Evolutionary conservation across 2,888 invertebrate species (phyloP).

Genomic region (Panorpa germanica): DNA sequence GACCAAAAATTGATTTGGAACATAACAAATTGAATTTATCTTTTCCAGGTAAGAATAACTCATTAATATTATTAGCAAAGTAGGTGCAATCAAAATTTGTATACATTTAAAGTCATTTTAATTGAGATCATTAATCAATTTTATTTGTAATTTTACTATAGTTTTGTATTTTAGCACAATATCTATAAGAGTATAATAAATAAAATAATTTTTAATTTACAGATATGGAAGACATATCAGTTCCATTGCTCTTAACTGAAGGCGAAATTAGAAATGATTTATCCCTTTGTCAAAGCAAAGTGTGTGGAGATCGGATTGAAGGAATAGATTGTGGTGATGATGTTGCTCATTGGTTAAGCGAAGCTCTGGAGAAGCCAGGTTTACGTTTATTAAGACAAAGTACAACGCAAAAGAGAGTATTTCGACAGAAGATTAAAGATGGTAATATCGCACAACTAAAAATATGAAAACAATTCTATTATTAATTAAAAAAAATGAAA

Average conservation of each 20-base stretch:
- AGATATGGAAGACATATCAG: slow-evolving; percentile 31
- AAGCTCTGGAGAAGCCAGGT: slow-evolving; percentile 46
- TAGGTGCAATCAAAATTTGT: slow-evolving; percentile 10
- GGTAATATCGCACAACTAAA: slow-evolving; percentile 16
- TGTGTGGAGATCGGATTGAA: slow-evolving; percentile 64
- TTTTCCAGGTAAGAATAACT: slow-evolving; percentile 33
- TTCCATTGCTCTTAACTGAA: slow-evolving; percentile 28
- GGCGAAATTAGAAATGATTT: slow-evolving; percentile 19
- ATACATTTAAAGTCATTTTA: slow-evolving; percentile 7
- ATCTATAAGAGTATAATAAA: neutral
- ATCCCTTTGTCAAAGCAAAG: slow-evolving; percentile 54
- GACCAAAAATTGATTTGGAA: slow-evolving; percentile 47
- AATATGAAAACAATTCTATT: slow-evolving; percentile 16
- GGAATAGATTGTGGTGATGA: slow-evolving; percentile 73
- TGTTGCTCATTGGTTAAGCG: slow-evolving; percentile 63
- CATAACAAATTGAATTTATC: slow-evolving; percentile 31
- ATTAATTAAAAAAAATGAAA: slow-evolving; percentile 9
- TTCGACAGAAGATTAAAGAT: slow-evolving; percentile 20
- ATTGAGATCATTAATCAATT: neutral
- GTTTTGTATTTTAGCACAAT: neutral
- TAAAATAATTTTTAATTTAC: slow-evolving; percentile 13
- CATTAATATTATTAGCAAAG: slow-evolving; percentile 8
- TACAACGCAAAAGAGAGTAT: slow-evolving; percentile 20
- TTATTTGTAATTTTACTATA: no score
- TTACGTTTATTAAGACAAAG: slow-evolving; percentile 48